Conservation (phyloP, 2,797 vertebrate genomes). For the Alectoris magna region DNA sequence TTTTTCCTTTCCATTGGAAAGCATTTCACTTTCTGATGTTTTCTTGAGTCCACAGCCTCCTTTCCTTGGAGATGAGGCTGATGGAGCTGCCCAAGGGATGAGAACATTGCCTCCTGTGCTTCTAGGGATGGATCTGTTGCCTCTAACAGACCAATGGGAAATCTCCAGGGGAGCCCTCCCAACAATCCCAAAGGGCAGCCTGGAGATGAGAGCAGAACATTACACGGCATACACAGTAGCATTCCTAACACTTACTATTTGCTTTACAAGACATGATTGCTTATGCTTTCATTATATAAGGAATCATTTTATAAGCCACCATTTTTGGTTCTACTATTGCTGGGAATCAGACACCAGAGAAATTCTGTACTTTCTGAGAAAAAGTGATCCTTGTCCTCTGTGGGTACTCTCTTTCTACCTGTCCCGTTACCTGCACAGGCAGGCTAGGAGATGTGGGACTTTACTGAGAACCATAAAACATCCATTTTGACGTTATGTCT, state of each 20-base stretch:
- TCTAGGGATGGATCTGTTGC: background rate
- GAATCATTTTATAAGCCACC: background rate
- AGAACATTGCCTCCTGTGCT: background rate
- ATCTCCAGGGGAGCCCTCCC: background rate
- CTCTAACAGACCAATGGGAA: background rate
- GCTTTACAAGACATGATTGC: background rate
- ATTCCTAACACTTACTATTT: background rate
- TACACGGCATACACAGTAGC: background rate
- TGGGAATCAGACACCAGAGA: background rate
- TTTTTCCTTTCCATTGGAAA: background rate
- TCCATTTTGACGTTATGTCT: background rate
- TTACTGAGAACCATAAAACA: background rate
- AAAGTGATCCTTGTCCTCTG: background rate
- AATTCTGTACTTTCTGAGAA: background rate
- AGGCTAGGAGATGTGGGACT: background rate
- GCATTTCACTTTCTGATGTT: background rate
- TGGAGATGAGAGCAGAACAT: background rate
- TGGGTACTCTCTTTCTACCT: background rate
- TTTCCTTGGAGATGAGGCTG: background rate
- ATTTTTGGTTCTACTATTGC: background rate
- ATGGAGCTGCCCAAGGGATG: background rate
- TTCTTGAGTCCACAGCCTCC: background rate
- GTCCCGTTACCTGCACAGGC: accelerated
- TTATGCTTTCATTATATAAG: background rate
- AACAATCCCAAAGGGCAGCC: background rate